Percentiles rank a stretch among this genome's conserved stretches.
Evolutionary conservation across 2,797 vertebrate genomes (phyloP).

Genomic region (Tragopan temminckii): DNA sequence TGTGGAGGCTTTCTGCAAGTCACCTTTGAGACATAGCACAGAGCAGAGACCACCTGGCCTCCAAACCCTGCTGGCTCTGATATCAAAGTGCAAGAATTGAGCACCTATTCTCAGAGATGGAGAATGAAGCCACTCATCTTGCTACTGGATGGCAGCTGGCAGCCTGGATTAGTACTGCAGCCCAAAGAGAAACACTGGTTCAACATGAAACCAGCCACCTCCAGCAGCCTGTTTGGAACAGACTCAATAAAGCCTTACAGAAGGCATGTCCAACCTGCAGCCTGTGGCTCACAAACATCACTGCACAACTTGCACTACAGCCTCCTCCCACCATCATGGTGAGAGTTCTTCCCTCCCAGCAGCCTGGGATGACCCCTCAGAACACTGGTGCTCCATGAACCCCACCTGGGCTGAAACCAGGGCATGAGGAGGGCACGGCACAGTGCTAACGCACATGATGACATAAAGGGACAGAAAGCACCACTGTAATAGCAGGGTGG

Average conservation of each 20-base stretch:
- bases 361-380: too few species aligned
- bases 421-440: too few species aligned
- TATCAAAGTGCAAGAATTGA: background rate
- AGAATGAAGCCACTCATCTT: background rate
- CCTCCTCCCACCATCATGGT: too few species aligned
- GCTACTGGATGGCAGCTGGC: background rate
- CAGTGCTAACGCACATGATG: too few species aligned
- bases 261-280: too few species aligned
- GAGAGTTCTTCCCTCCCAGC: too few species aligned
- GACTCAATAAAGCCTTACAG: background rate
- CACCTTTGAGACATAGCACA: background rate
- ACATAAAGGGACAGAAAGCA: too few species aligned
- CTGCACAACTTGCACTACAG: too few species aligned
- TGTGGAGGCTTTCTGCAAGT: fast-evolving
- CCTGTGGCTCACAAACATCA: too few species aligned
- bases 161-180: background rate
- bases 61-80: background rate
- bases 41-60: background rate
- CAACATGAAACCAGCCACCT: background rate
- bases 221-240: background rate
- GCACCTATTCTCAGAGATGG: background rate
- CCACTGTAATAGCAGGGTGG: too few species aligned
- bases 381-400: too few species aligned
- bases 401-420: too few species aligned
- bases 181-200: fast-evolving